A percentile compares a stretch with the other conserved stretches of the same genome.
phyloP scores from a whole-genome alignment of 2,797 vertebrate genomes.

The Sebastes flavidus region DNA sequence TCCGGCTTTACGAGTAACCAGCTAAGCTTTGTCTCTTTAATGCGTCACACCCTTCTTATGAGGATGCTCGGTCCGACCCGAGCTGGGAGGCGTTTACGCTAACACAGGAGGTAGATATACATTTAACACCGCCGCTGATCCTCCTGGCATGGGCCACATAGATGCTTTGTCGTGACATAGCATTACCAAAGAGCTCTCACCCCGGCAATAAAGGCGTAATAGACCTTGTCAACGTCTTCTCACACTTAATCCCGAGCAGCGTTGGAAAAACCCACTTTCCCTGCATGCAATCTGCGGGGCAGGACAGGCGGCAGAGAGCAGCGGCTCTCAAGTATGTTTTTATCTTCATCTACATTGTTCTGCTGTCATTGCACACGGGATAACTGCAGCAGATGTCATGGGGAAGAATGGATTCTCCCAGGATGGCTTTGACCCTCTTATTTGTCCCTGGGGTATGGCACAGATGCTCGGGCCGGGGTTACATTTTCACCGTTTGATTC shows the following conservation, averaged over 20 bases:
- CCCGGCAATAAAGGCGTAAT: slow-evolving; percentile 24
- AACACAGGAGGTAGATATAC: neutral
- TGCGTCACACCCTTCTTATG: slow-evolving; percentile 47
- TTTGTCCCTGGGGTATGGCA: slow-evolving; percentile 71
- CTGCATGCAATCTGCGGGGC: slow-evolving; percentile 27
- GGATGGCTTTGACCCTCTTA: slow-evolving; percentile 78
- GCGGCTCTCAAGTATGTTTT: slow-evolving; percentile 59
- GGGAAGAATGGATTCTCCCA: slow-evolving; percentile 75
- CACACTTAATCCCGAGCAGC: slow-evolving; percentile 37
- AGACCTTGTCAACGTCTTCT: slow-evolving; percentile 49
- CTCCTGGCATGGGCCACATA: slow-evolving; percentile 9
- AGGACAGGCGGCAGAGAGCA: slow-evolving; percentile 36
- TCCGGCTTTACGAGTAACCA: slow-evolving; percentile 34
- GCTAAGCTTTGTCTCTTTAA: slow-evolving; percentile 55
- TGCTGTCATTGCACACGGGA: slow-evolving; percentile 63
- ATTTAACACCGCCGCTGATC: slow-evolving; percentile 34
- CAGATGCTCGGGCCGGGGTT: slow-evolving; percentile 71
- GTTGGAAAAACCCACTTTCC: slow-evolving; percentile 5
- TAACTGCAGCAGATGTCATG: slow-evolving; percentile 78
- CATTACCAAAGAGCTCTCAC: slow-evolving; percentile 19
- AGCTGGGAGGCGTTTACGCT: neutral
- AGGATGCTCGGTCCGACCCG: slow-evolving; percentile 5
- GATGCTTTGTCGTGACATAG: slow-evolving; percentile 45
- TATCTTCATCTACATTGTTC: slow-evolving; percentile 73
- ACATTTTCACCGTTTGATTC: slow-evolving; percentile 53